Percentiles rank a stretch among this genome's conserved stretches.
These are phyloP conservation scores for Drosophila sp. DNA, from an alignment of 1,140 invertebrate species.

Conservation along the genomic window DNA sequence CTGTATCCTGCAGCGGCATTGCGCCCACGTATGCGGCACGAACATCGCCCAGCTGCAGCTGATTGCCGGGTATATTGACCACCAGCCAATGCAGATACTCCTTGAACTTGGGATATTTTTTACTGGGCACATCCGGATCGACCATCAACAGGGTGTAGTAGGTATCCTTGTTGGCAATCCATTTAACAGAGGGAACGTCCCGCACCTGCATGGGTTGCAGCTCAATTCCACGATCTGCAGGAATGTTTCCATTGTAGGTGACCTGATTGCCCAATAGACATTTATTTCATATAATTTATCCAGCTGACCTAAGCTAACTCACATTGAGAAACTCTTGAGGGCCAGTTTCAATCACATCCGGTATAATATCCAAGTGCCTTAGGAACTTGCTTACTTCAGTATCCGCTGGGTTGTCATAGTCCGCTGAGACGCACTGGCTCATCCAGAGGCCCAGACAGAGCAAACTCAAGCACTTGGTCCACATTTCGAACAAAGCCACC, in stretches of 20 bases:
- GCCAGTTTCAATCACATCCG: constrained; percentile 75
- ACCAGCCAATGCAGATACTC: constrained; percentile 98
- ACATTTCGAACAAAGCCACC: constrained; percentile 23
- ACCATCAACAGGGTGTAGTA: constrained; percentile 91
- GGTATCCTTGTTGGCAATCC: constrained; percentile 86
- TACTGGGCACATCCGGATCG: constrained; percentile 88
- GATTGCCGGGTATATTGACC: constrained; percentile 93
- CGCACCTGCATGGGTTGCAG: constrained; percentile 89
- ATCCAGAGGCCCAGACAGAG: constrained; percentile 6
- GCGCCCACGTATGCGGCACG: constrained; percentile 94
- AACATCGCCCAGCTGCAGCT: constrained; percentile 90
- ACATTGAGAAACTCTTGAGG: constrained; percentile 80
- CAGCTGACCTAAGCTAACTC: constrained; percentile 38
- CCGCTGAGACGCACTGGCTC: neutral
- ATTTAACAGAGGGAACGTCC: constrained; percentile 88
- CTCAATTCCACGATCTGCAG: constrained; percentile 88
- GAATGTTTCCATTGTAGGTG: constrained; percentile 86
- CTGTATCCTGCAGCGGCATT: constrained; percentile 92
- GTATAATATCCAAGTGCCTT: constrained; percentile 67
- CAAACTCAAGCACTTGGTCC: constrained; percentile 9
- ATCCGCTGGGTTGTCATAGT: constrained; percentile 24
- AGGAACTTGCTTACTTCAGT: constrained; percentile 68
- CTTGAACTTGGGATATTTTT: constrained; percentile 89
- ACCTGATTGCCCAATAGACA: constrained; percentile 50
- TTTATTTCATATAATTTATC: too few relatives aligned